Evolutionary conservation across 2,797 vertebrate genomes (phyloP).

Genomic region (Rhinophrynus dorsalis): DNA sequence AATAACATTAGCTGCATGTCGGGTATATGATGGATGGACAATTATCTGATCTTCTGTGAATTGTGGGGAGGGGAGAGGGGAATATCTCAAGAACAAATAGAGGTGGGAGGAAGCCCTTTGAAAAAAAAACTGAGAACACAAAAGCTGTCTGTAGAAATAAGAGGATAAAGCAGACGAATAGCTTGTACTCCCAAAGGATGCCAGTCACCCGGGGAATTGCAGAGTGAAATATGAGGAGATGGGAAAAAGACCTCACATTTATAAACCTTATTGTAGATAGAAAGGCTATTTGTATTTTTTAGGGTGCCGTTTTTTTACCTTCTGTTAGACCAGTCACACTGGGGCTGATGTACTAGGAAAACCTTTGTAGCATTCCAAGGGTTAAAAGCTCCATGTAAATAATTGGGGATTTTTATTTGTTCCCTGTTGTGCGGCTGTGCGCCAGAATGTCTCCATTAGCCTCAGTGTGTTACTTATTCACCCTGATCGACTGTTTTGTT

Average conservation of each 20-base stretch:
- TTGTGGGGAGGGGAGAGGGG: conserved; percentile 10
- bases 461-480: no score
- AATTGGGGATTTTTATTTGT: no score
- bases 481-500: no score
- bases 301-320: no score
- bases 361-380: no score
- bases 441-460: no score
- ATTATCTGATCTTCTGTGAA: conserved; percentile 20
- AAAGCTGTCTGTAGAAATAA: not conserved
- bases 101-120: not conserved
- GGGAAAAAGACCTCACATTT: not conserved
- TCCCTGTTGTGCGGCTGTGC: no score
- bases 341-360: no score
- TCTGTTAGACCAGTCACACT: no score
- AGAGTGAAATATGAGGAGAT: not conserved
- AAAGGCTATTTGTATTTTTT: not conserved
- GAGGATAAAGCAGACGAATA: not conserved
- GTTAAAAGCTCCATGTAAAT: no score
- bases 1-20: conserved; percentile 33
- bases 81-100: conserved; percentile 7
- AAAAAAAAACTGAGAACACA: not conserved
- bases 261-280: conserved; percentile 1
- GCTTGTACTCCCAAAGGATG: not conserved
- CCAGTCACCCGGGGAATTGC: not conserved
- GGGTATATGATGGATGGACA: conserved; percentile 36